Percentiles rank a stretch among this genome's conserved stretches.
Conservation (phyloP, 2,113 vertebrate genomes). For the Ceyx cyanopectus region DNA sequence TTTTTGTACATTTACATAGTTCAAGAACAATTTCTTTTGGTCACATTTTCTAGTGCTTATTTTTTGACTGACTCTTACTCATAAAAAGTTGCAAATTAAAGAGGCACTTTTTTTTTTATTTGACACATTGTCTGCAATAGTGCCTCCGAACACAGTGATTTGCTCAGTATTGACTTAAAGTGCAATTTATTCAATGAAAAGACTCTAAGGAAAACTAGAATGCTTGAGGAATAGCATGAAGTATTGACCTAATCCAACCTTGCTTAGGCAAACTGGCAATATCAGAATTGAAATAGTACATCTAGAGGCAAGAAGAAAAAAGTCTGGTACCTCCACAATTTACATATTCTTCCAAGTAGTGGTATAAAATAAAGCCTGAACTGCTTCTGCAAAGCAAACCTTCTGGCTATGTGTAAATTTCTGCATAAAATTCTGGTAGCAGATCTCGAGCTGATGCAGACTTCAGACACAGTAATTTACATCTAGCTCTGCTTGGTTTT, state of each 20-base stretch:
- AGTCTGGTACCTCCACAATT: constrained; percentile 30
- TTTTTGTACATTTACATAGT: not conserved
- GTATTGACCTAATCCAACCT: constrained; percentile 51
- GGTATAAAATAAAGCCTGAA: constrained; percentile 7
- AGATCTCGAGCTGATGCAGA: constrained; percentile 11
- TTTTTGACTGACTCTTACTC: not conserved
- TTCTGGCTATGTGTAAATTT: constrained; percentile 52
- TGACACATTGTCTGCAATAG: constrained; percentile 1
- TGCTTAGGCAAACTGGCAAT: constrained; percentile 36
- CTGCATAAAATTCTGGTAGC: not conserved
- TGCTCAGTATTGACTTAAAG: constrained; percentile 33
- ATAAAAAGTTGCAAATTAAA: constrained; percentile 9
- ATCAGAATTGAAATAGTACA: constrained; percentile 34
- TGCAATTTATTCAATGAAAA: constrained; percentile 38
- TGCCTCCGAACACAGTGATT: constrained; percentile 32
- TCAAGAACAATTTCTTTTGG: not conserved
- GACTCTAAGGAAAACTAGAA: constrained; percentile 17
- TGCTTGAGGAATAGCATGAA: constrained; percentile 23
- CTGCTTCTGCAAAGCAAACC: constrained; percentile 20
- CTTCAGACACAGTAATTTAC: not conserved
- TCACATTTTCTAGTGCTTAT: not conserved
- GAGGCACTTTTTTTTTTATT: not conserved
- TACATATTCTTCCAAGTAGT: constrained; percentile 20
- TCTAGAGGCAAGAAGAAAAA: constrained; percentile 46
- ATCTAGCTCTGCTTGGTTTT: not conserved